A percentile compares a stretch with the other conserved stretches of the same genome.
Evolutionary conservation across 2,797 vertebrate genomes (phyloP).

Genomic region (Vultur gryphus): DNA sequence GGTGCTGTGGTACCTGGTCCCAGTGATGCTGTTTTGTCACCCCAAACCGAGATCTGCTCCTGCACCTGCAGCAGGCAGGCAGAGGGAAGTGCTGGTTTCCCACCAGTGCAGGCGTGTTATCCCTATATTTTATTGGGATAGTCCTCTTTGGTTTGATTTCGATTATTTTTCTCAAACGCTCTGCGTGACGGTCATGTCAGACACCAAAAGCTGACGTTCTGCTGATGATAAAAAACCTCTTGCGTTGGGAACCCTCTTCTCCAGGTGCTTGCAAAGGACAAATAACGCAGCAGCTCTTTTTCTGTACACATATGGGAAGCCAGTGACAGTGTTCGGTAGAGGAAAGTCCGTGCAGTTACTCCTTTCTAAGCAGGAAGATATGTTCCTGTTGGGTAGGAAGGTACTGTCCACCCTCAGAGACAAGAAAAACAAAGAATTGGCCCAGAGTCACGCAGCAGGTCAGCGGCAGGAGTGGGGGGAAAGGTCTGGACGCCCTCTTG

Average conservation of each 20-base stretch:
- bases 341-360: neutral
- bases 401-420: neutral
- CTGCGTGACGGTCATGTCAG: neutral
- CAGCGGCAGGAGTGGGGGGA: neutral
- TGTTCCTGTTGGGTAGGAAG: neutral
- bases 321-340: accelerated
- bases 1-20: neutral
- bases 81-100: neutral
- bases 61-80: neutral
- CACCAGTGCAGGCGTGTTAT: accelerated
- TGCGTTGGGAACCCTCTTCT: neutral
- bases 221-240: neutral
- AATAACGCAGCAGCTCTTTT: neutral
- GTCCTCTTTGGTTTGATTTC: neutral
- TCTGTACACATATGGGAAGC: accelerated
- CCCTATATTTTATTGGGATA: neutral
- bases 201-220: neutral
- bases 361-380: neutral
- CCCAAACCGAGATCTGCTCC: neutral
- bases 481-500: neutral
- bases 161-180: accelerated
- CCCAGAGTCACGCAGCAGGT: neutral
- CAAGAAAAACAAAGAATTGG: neutral
- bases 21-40: neutral
- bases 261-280: neutral